Evolutionary conservation across 2,113 vertebrate genomes (phyloP).

Genomic region (Clarias batrachus): DNA sequence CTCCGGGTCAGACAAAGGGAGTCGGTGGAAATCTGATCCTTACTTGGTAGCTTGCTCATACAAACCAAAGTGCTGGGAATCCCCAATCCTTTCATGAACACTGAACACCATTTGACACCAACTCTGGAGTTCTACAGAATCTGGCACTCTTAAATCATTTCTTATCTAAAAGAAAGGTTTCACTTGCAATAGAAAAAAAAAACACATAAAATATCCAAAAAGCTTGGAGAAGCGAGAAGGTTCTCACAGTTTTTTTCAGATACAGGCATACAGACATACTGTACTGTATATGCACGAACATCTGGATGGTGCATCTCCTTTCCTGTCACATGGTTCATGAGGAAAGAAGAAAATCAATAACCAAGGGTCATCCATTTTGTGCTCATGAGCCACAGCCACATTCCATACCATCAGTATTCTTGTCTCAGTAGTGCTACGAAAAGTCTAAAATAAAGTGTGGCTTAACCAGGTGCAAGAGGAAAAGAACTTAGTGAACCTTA

Average conservation of each 20-base stretch:
- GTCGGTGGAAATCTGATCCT: constrained; percentile 5
- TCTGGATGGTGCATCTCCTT: constrained; percentile 25
- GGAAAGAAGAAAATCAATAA: constrained; percentile 13
- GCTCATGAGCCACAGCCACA: constrained; percentile 14
- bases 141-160: not conserved
- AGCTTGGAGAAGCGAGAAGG: constrained; percentile 57
- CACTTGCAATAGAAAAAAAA: constrained; percentile 19
- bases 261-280: not conserved
- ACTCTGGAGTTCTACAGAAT: not conserved
- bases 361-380: not conserved
- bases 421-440: constrained; percentile 5
- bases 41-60: not conserved
- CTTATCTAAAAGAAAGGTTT: constrained; percentile 47
- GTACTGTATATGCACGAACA: not conserved
- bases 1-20: constrained; percentile 24
- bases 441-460: constrained; percentile 3
- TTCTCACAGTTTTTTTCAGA: not conserved
- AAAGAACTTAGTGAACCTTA: constrained; percentile 24
- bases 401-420: constrained; percentile 17
- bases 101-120: not conserved
- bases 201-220: constrained; percentile 52
- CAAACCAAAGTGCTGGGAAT: constrained; percentile 12
- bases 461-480: not conserved
- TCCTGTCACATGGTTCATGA: constrained; percentile 24
- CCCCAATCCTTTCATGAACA: constrained; percentile 18